Evolutionary conservation across 2,888 invertebrate genomes (phyloP), one percentile per base, ranked within the genome.

Genomic region (Gymnoscelis rufifasciata): DNA sequence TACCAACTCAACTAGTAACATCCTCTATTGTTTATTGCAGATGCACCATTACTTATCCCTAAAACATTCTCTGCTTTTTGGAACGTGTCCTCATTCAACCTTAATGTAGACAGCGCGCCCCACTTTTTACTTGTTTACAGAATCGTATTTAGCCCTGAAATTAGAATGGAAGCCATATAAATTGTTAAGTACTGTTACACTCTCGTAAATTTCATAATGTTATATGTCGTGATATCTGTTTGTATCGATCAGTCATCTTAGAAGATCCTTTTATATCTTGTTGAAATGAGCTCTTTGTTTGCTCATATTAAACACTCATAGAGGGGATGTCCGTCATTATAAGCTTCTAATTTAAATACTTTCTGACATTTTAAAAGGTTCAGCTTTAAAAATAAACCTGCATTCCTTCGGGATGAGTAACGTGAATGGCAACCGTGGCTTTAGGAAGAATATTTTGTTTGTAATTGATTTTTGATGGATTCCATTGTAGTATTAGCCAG

Each of bases 61-160:
- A 3, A 19, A 19, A 14, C 31, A 2, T 14, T 33, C 8, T 30
- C 15, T 10, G 65, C 64, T 66, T 71, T 73, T 71, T 66, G 62
- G 66, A 62, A 54, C 66, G 60, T 62, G 64, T 64, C 63, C 55
- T 60, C 74, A 29, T 29, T 24, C 30, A 69, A 65, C 76, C 73
- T 73, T 74, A 75, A 68, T 66, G 57, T 53, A 19, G 19, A 19
- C 54, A 50, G 53, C 56, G 56, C 64, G 78, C 61, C 66, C 75
- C 67, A 73, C 65, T 74, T 33, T 12, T 73, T 56, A 52, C 52
- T 61, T 70, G 70, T 72, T 71, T 75, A 72, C 68, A 67, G 61
- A 64, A 64, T 65, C 61, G 58, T 38, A 59, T 68, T 67, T 68
- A 75, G 68, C 74, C 71, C 71, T 76, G 76, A 67, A 64, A 60